These are phyloP conservation scores for Rhamnusium bicolor DNA, from an alignment of 2,888 invertebrate species.

Conservation along the genomic window DNA sequence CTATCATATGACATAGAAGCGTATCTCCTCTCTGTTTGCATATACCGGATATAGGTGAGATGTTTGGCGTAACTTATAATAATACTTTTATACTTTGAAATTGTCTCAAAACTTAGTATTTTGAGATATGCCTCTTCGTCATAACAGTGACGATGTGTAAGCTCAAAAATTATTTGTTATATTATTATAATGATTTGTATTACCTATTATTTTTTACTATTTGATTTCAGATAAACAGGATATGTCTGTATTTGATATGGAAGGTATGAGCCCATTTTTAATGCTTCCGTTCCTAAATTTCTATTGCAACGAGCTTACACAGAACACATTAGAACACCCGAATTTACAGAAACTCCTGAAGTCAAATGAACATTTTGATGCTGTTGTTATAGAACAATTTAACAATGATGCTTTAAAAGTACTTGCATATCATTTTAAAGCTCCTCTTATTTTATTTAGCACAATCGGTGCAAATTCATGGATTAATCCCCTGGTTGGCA, in stretches of 20 bases:
- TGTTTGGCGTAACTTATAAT: no score
- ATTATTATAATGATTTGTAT: no score
- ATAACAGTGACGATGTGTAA: no score
- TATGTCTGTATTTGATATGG: neutral
- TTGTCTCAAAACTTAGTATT: no score
- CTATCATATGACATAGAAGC: no score
- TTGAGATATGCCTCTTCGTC: no score
- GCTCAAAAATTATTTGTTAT: no score
- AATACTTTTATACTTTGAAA: no score
- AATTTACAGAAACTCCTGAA: conserved; percentile 24
- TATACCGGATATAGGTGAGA: no score
- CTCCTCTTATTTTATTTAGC: conserved; percentile 67
- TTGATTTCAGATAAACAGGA: neutral
- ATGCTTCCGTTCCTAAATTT: conserved; percentile 34
- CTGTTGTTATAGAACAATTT: conserved; percentile 71
- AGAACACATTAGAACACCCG: conserved; percentile 70
- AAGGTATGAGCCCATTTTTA: neutral
- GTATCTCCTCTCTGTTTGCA: no score
- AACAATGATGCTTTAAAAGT: conserved; percentile 71
- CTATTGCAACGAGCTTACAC: conserved; percentile 37
- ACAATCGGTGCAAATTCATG: conserved; percentile 70
- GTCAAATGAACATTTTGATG: conserved; percentile 62
- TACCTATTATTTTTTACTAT: neutral
- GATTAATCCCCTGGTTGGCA: conserved; percentile 55
- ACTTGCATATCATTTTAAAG: conserved; percentile 64